Evolutionary conservation across 2,888 invertebrate genomes (phyloP), one percentile per base, ranked within the genome.

Genomic region (Meiosimyza decipiens): DNA sequence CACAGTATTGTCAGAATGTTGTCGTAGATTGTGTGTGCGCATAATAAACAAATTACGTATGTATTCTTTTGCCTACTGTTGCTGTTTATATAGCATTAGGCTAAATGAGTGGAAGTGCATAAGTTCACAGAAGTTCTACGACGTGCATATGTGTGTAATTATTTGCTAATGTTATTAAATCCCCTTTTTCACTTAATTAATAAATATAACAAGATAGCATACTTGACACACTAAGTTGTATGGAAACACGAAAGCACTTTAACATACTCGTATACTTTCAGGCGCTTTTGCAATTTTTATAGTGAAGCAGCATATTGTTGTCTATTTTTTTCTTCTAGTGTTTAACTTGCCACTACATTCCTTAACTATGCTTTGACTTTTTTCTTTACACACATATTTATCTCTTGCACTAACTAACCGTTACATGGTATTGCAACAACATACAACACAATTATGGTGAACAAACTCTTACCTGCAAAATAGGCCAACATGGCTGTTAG

Each of bases 401-500:
- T 65, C 47, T 22, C 16, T 28, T 16, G 3, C 18, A 18, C 47
- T 28, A 57, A 57, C 64, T 64, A 55, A n/a, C 22, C 54, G 40
- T 22, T 47, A 15, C 55, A n/a, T 16, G 47, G 63, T 55, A 49
- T 55, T 13, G 22, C 49, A 54, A 51, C 47, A 16, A 63, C 16
- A 28, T 40, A 55, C 16, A 33, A 57, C 18, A 22, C 50, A 62
- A 11, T 15, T 22, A 55, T 47, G 52, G 15, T 2, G 55, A 7
- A 71, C 65, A 69, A 50, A 7, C 62, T 88, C 92, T 92, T 90
- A 97, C 97, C 95, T 90, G 95, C 96, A 89, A 97, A 96, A 89
- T 97, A 97, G 82, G 95, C 95, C 87, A 97, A 91, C 92, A 96
- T 96, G 80, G 96, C 96, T 83, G 95, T 93, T 84, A 97, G 91